Evolutionary conservation across 1,140 invertebrate genomes (phyloP), one percentile per base, ranked within the genome.

Genomic region (Formica selysi): DNA sequence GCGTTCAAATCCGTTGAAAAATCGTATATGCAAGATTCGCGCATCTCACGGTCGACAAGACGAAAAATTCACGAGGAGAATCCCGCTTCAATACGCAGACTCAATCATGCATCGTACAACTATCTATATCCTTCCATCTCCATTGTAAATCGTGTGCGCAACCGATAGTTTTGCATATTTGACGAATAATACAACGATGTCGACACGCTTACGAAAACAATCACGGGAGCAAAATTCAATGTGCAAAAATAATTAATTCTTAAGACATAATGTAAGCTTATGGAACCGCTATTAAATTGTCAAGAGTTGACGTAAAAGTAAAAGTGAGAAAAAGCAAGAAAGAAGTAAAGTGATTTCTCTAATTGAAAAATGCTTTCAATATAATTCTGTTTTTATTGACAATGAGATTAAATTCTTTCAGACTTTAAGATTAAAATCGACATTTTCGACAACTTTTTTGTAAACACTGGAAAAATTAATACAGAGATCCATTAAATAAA

Each of bases 161-260:
- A 57, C n/a, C 32, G 16, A 87, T 87, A 85, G 76, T 89, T 89
- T 90, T 86, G 87, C 76, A 89, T 89, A 89, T 61, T 87, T 87
- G 78, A 88, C 80, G 80, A 89, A 74, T 29, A 26, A 1, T 48
- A 16, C 48, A 19, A 51, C 36, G 32, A 4, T 32, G 59, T 57
- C 32, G 26, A 41, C 38, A 11, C 3, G 36, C 16, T 38, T 26
- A 26, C 26, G n/a, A 26, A 79, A 79, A 76, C 41, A 76, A 44
- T 19, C 10, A 8, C n/a, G 41, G 19, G 65, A 48, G 48, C 11
- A 13, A 54, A 54, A 67, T 32, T 67, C 76, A 38, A 44, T 13
- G 38, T 76, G 16, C 1, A 68, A 26, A 51, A 68, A 79, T 51
- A 11, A 48, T 76, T 26, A 26, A 57, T 19, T 78, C 11, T 78